phyloP scores from a whole-genome alignment of 2,888 invertebrate genomes.

The Rhingia campestris region DNA sequence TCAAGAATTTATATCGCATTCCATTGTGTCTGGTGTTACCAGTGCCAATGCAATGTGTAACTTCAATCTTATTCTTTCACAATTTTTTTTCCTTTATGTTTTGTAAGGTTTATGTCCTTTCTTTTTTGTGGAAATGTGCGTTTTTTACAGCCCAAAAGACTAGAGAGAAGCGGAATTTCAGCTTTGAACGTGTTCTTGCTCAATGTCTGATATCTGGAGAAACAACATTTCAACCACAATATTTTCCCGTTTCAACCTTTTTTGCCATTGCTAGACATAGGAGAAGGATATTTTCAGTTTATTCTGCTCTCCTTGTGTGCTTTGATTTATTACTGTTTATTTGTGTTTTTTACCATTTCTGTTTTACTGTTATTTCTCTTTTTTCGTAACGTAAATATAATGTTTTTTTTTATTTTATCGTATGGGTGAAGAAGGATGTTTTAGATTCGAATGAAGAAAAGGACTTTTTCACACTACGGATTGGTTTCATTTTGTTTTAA shows the following conservation, averaged over 20 bases:
- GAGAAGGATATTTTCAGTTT: conserved; percentile 6
- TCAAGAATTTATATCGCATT: conserved; percentile 35
- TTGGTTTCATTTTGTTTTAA: neutral
- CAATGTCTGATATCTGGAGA: conserved; percentile 49
- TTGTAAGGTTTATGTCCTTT: conserved; percentile 55
- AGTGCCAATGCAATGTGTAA: conserved; percentile 18
- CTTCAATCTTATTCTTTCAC: conserved; percentile 13
- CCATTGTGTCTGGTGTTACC: conserved; percentile 30
- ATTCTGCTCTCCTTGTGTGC: conserved; percentile 39
- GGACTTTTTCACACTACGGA: conserved; percentile 33
- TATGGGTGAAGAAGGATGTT: conserved; percentile 4
- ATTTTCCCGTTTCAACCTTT: conserved; percentile 57
- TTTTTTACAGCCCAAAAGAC: conserved; percentile 56
- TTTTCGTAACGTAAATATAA: conserved; percentile 49
- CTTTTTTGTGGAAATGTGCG: conserved; percentile 29
- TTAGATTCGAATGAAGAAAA: conserved; percentile 24
- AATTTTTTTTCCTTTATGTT: conserved; percentile 25
- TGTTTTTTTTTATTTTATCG: conserved; percentile 68
- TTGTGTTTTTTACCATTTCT: conserved; percentile 17
- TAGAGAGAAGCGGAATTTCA: conserved; percentile 45
- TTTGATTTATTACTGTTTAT: conserved; percentile 67
- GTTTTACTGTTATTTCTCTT: conserved; percentile 15
- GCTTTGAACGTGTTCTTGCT: conserved; percentile 51
- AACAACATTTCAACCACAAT: conserved; percentile 62
- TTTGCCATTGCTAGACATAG: conserved; percentile 41